Evolutionary conservation across 2,797 vertebrate species (phyloP), one percentile per base, ranked within the genome.

Genomic region (Enteromius trimaculatus): DNA sequence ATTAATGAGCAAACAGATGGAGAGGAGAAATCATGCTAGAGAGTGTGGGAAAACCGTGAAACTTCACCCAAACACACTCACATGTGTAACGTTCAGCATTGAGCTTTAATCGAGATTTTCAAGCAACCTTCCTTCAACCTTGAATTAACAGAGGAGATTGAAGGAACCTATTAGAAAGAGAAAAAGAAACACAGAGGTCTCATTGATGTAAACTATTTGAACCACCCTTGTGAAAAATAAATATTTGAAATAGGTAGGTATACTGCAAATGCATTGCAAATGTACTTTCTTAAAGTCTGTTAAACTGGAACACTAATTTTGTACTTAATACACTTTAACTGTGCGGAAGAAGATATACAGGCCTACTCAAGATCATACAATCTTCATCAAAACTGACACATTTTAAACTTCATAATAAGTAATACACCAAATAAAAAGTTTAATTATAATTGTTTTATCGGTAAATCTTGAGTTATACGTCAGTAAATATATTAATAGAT

Each of bases 1-100:
- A 82, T 89, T 80, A 86, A 86, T 74, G 84, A 85, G 81, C 55
- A 64, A 65, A 82, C 58, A 14, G 80, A 72, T 47, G 39, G 47
- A 68, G 37, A 17, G n/a, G 9, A 76, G 60, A 65, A 31, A 84
- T 71, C 39, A 44, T 31, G n/a, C 42, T 49, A 31, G 60, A 58
- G 47, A 66, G 69, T 58, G 75, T 69, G 84, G 53, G 70, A 69
- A 68, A 79, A 39, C 7, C 44, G 29, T 37, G 42, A 77, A 77
- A 78, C 60, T 53, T 77, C 49, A 75, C 37, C 77, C 60, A 82
- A 55, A 79, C 26, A 79, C 62, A 51, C 26, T 66, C 44, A 64
- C 31, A 39, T 6, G 3, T 64, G 21, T 34, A 34, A 77, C 14
- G 9, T 51, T 66, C 47, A 66, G 29, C 3, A 14, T 53, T 42